phyloP scores from a whole-genome alignment of 2,888 invertebrate species.

The Actias luna region DNA sequence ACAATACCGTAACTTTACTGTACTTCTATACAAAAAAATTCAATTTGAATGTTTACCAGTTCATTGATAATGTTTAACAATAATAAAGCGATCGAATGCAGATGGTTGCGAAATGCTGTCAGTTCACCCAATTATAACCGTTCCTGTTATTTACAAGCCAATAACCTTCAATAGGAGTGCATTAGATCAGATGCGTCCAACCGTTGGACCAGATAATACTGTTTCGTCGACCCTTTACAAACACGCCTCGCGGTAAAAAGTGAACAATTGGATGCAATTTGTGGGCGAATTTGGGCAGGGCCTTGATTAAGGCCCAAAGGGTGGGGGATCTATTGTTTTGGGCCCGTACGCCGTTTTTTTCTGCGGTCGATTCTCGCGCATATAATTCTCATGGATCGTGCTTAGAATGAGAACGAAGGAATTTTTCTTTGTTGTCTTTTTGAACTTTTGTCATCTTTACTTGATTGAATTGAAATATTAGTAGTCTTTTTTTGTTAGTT shows the following conservation, averaged over 20 bases:
- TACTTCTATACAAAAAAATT: not conserved
- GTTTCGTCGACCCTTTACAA: conserved; percentile 60
- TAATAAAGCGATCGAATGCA: conserved; percentile 49
- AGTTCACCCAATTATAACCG: conserved; percentile 53
- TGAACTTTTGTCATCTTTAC: conserved; percentile 20
- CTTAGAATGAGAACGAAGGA: conserved; percentile 46
- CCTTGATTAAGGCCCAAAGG: conserved; percentile 70
- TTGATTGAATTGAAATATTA: conserved; percentile 14
- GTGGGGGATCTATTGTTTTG: conserved; percentile 69
- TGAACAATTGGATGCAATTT: conserved; percentile 82
- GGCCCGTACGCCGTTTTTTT: conserved; percentile 62
- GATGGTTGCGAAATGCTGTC: conserved; percentile 39
- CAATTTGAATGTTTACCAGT: not conserved
- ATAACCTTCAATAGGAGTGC: conserved; percentile 60
- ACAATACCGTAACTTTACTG: too few relatives aligned
- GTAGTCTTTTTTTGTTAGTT: not conserved
- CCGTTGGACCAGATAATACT: conserved; percentile 57
- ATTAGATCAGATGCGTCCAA: conserved; percentile 59
- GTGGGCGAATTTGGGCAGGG: conserved; percentile 76
- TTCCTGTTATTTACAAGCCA: conserved; percentile 60
- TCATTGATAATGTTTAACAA: conserved; percentile 27
- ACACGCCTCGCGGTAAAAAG: conserved; percentile 68
- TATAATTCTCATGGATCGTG: conserved; percentile 62
- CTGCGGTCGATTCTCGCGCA: conserved; percentile 43
- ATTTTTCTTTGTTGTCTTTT: conserved; percentile 45